A percentile compares a stretch with the other conserved stretches of the same genome.
These are phyloP conservation scores for Labia minor DNA, from an alignment of 2,888 invertebrate genomes.

Conservation along the genomic window DNA sequence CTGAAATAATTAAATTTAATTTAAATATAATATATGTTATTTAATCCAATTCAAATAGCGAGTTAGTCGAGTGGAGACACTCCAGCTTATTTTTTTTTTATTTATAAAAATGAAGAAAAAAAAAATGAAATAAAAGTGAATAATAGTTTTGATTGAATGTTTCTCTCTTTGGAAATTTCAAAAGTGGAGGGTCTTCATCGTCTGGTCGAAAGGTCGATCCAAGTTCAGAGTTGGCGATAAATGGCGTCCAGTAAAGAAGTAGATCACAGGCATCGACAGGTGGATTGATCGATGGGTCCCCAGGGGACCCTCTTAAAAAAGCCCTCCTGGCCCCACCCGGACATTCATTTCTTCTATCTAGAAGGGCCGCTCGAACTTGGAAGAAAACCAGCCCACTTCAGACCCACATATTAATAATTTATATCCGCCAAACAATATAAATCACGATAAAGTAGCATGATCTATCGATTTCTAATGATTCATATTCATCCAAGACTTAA, in stretches of 20 bases:
- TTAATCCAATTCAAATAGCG: too few relatives aligned
- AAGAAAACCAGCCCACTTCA: neutral
- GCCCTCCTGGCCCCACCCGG: neutral
- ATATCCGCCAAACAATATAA: neutral
- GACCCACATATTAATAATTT: neutral
- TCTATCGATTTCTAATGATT: too few relatives aligned
- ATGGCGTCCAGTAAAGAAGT: neutral
- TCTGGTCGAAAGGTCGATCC: conserved; percentile 2
- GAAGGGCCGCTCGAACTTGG: neutral
- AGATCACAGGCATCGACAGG: neutral
- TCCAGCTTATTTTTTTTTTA: too few relatives aligned
- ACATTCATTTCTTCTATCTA: neutral
- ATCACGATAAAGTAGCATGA: neutral
- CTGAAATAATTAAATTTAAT: too few relatives aligned
- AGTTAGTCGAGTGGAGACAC: too few relatives aligned
- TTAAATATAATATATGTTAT: too few relatives aligned
- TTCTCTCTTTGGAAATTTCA: too few relatives aligned
- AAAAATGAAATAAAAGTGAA: too few relatives aligned
- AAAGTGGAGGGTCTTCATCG: too few relatives aligned
- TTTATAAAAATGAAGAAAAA: too few relatives aligned
- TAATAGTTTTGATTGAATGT: too few relatives aligned
- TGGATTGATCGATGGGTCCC: conserved; percentile 6
- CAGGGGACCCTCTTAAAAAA: neutral
- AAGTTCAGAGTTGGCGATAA: neutral
- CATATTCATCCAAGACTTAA: too few relatives aligned